Base-by-base conservation (phyloP, 1,140 invertebrate genomes). In the Lutraria rhynchaena region DNA sequence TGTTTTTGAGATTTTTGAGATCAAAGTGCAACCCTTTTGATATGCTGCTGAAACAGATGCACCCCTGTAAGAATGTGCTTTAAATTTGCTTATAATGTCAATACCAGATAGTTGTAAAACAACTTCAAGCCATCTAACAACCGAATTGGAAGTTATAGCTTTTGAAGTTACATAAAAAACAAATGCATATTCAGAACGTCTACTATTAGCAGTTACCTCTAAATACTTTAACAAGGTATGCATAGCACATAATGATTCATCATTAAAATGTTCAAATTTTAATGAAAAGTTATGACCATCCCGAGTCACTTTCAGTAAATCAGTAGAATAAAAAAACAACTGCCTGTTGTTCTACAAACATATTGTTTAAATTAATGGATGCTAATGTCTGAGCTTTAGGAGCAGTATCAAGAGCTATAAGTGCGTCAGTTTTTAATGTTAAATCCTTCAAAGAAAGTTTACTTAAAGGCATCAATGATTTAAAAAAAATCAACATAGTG, bases 401-500 rank as follows among this genome's bases (percentile, higher is more conserved):
- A 31, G 77, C 83, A 55, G 71, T 41, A 19, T 63, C 37, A n/a
- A 84, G 49, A 3, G 71, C 83, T 33, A 71, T 55, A 19, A 71
- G n/a, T 24, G 69, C 69, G 4, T 27, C 41, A 3, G 37, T 0
- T 35, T 71, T 71, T 13, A 82, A 70, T 31, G 80, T 82, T 31
- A 81, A 76, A 17, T 55, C 17, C 49, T 75, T 60, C 33, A 83
- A 55, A 53, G 49, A 33, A 3, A 75, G 27, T 17, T 70, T 24
- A 19, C 31, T 44, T 7, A 84, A 29, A 24, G 83, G 82, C 31
- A 31, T 69, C 7, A 82, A 49, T 35, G 60, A n/a, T 41, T 11
- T 31, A 35, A 83, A 58, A 60, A 49, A 84, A 19, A 53, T 44
- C 22, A 85, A 78, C 27, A 86, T 76, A 22, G 70, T 58, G 27